Conservation (phyloP, 2,888 invertebrate species). For the Coleophora flavipennella region DNA sequence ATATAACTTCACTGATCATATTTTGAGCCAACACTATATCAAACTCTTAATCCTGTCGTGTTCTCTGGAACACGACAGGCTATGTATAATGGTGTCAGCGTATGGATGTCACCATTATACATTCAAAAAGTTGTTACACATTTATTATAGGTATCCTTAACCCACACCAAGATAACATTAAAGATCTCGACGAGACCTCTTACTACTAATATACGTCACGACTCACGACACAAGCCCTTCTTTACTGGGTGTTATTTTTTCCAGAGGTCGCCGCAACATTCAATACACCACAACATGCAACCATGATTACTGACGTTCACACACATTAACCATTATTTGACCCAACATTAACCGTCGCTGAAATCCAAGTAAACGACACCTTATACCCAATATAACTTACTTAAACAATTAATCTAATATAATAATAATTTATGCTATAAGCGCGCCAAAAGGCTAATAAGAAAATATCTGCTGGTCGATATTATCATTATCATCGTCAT, state of each 20-base stretch:
- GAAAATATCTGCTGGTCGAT: constrained; percentile 44
- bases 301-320: constrained; percentile 34
- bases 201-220: constrained; percentile 18
- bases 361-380: constrained; percentile 52
- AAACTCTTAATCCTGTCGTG: constrained; percentile 53
- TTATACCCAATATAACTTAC: constrained; percentile 57
- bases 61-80: too few relatives aligned
- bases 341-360: constrained; percentile 60
- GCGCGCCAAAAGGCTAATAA: constrained; percentile 55
- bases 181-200: constrained; percentile 49
- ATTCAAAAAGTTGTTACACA: constrained; percentile 59
- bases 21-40: constrained; percentile 48
- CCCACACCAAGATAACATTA: constrained; percentile 63
- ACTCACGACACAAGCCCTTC: constrained; percentile 33
- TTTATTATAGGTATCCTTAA: constrained; percentile 53
- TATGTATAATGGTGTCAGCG: too few relatives aligned
- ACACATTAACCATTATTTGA: constrained; percentile 52
- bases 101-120: constrained; percentile 54
- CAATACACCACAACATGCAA: constrained; percentile 45
- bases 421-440: constrained; percentile 50
- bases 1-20: constrained; percentile 45
- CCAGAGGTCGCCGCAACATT: constrained; percentile 45
- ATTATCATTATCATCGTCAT: constrained; percentile 26
- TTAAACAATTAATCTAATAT: constrained; percentile 36
- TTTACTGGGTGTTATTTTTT: constrained; percentile 35